Evolutionary conservation across 2,888 invertebrate genomes (phyloP), one percentile per base, ranked within the genome.

Genomic region (Drosophila tanythrix): DNA sequence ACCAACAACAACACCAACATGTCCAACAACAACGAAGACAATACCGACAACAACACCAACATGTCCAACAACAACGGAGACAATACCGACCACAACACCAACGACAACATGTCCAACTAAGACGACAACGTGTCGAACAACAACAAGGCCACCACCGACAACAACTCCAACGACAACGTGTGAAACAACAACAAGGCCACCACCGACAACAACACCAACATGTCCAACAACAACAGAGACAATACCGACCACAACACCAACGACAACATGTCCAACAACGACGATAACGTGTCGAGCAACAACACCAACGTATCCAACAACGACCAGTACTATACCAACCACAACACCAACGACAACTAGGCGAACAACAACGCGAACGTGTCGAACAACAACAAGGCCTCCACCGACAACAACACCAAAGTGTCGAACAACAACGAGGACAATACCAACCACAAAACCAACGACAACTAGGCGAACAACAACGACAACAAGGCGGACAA

Each of bases 21-120:
- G 29, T 31, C 0, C 0, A 31, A 31, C 29, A 31, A 8, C 29
- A 8, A 31, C 29, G 7, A 0, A 0, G 0, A 8, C 8, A 8
- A 31, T 31, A 31, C 8, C 31, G 0, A 31, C 31, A 7, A 31
- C 8, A 8, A 8, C 8, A 31, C 8, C 31, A 31, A 0, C 21
- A 1, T 21, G 21, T 21, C 21, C 21, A 21, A 21, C 21, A 21
- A 31, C 31, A 31, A 31, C 31, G 8, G 21, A 21, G 21, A 21
- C 21, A 21, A 21, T 21, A 21, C 21, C 21, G 10, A 0, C 31
- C 10, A 31, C 31, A 31, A 10, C 31, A 2, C 2, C 31, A 8
- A 53, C 43, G 6, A n/a, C n/a, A n/a, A n/a, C n/a, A n/a, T n/a
- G n/a, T n/a, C n/a, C n/a, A n/a, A n/a, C n/a, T n/a, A n/a, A n/a